Percentiles rank a stretch among this genome's conserved stretches.
These are phyloP conservation scores for Hesperophylax magnus DNA, from an alignment of 1,140 invertebrate species.

Conservation along the genomic window DNA sequence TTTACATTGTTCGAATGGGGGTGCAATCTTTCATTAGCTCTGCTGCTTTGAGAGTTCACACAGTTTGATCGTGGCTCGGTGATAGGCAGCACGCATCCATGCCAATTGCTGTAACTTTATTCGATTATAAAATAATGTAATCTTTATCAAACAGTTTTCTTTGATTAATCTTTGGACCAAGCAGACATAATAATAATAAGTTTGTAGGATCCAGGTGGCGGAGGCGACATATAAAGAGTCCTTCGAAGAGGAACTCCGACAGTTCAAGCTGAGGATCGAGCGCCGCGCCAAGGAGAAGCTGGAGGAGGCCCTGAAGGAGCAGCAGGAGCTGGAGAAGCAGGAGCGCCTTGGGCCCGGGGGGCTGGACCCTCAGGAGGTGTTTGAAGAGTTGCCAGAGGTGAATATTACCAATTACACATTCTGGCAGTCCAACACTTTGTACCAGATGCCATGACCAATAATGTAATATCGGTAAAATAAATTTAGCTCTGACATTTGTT, in stretches of 20 bases:
- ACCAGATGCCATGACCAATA: neutral
- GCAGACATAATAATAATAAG: too few species aligned
- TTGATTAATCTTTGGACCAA: too few species aligned
- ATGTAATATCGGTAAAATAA: too few species aligned
- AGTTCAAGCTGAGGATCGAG: slow-evolving; percentile 91
- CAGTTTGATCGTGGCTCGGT: too few species aligned
- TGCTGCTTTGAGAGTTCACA: too few species aligned
- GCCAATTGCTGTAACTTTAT: too few species aligned
- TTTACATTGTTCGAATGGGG: too few species aligned
- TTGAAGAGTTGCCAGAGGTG: slow-evolving; percentile 93
- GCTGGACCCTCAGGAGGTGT: slow-evolving; percentile 97
- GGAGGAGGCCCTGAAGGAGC: slow-evolving; percentile 85
- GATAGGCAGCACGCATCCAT: too few species aligned
- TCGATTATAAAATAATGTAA: too few species aligned
- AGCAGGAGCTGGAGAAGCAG: slow-evolving; percentile 90
- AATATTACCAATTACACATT: slow-evolving; percentile 41
- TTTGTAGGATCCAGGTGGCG: slow-evolving; percentile 86
- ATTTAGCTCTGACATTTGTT: too few species aligned
- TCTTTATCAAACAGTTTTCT: too few species aligned
- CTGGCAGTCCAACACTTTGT: neutral
- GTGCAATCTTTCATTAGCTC: too few species aligned
- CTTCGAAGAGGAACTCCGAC: slow-evolving; percentile 93
- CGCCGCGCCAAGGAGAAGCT: slow-evolving; percentile 92
- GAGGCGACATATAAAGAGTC: slow-evolving; percentile 93
- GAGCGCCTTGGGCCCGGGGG: slow-evolving; percentile 95